These are phyloP conservation scores for Exephanes ischioxanthus DNA, from an alignment of 2,888 invertebrate species.

Conservation along the genomic window DNA sequence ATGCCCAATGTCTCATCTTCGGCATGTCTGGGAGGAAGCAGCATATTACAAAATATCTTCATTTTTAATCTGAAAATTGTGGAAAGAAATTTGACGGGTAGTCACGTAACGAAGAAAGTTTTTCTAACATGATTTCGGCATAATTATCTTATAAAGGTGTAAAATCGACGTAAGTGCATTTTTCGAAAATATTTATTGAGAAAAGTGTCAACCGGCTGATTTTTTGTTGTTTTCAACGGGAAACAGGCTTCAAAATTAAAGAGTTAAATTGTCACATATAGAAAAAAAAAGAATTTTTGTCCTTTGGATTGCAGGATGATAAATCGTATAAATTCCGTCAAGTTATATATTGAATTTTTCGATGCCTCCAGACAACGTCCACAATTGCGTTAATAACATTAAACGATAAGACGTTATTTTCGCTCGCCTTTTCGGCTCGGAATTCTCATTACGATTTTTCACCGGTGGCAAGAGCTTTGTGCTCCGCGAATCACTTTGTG, in stretches of 20 bases:
- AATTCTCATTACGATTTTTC: not conserved
- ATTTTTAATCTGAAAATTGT: not conserved
- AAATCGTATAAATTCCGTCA: not conserved
- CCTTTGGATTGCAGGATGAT: not conserved
- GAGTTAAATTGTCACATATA: not conserved
- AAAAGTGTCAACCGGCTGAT: not conserved
- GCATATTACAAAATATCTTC: not conserved
- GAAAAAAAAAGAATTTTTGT: not conserved
- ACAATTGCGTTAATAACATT: not conserved
- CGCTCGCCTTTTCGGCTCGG: not conserved
- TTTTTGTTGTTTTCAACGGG: not conserved
- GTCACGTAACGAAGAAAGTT: too few species aligned
- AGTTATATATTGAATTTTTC: not conserved
- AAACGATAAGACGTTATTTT: not conserved
- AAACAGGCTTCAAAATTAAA: too few species aligned
- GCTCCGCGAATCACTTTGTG: slow-evolving; percentile 1
- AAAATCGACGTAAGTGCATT: too few species aligned
- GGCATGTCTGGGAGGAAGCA: not conserved
- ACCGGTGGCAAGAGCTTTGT: slow-evolving; percentile 3
- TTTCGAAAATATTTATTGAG: too few species aligned
- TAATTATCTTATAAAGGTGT: too few species aligned
- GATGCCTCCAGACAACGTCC: too few species aligned
- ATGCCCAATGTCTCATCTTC: not conserved
- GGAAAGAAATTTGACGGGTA: too few species aligned
- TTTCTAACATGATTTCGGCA: too few species aligned